Percentiles rank a stretch among this genome's conserved stretches.
Evolutionary conservation across 2,888 invertebrate genomes (phyloP).

Genomic region (Teleiodes luculella): DNA sequence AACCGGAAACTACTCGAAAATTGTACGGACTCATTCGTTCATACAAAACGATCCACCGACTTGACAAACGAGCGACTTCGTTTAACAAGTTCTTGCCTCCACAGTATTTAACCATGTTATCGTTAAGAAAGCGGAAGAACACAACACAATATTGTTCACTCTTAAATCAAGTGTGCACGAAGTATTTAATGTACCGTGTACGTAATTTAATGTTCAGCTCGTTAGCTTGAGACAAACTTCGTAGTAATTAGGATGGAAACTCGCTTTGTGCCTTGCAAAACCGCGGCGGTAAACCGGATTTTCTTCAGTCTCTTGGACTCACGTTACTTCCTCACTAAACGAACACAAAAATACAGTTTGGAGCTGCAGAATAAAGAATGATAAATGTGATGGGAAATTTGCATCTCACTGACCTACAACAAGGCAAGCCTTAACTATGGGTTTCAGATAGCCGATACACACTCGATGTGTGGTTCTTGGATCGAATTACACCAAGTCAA

Average conservation of each 20-base stretch:
- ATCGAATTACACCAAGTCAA: too few relatives aligned
- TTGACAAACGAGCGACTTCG: too few relatives aligned
- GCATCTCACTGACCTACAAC: too few relatives aligned
- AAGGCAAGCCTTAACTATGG: too few relatives aligned
- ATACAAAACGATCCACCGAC: too few relatives aligned
- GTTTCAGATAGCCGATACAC: too few relatives aligned
- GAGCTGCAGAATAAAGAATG: too few relatives aligned
- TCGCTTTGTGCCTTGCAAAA: conserved; percentile 4
- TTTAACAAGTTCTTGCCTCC: too few relatives aligned
- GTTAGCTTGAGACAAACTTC: conserved; percentile 7
- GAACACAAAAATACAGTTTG: background rate
- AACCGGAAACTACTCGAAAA: too few relatives aligned
- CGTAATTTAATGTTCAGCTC: conserved; percentile 6
- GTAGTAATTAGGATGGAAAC: conserved; percentile 7
- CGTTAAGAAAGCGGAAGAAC: background rate
- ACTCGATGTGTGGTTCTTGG: too few relatives aligned
- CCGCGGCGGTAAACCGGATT: background rate
- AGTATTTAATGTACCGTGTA: conserved; percentile 8
- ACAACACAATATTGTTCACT: conserved; percentile 3
- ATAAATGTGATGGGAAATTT: too few relatives aligned
- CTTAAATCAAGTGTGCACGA: background rate
- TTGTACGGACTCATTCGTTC: too few relatives aligned
- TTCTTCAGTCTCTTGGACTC: background rate
- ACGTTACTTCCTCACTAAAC: background rate
- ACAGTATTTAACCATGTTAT: background rate